A percentile compares a stretch with the other conserved stretches of the same genome.
These are phyloP conservation scores for Hemicordylus capensis DNA, from an alignment of 2,113 vertebrate species.

Conservation along the genomic window DNA sequence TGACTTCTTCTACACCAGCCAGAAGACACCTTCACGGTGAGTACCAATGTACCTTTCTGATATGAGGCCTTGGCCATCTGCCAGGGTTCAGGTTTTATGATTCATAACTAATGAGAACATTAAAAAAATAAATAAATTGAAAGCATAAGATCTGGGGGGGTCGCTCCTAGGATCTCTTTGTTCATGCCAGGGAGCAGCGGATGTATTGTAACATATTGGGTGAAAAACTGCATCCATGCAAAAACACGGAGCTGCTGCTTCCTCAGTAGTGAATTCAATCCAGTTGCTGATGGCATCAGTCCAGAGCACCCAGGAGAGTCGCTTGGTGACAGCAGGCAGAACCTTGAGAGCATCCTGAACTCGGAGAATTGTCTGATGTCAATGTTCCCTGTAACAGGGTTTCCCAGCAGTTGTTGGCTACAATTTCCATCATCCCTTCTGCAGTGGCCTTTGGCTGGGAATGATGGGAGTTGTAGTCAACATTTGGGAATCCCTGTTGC, in stretches of 20 bases:
- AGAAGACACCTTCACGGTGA: too few relatives aligned
- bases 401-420: too few relatives aligned
- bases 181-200: neutral
- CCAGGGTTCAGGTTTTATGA: neutral
- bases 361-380: too few relatives aligned
- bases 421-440: too few relatives aligned
- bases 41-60: too few relatives aligned
- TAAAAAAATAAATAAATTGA: neutral
- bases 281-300: neutral
- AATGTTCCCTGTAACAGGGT: neutral
- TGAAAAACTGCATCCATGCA: neutral
- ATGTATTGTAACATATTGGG: neutral
- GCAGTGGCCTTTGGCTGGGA: too few relatives aligned
- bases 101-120: neutral
- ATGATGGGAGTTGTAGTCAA: too few relatives aligned
- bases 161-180: too few relatives aligned
- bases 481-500: too few relatives aligned
- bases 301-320: neutral
- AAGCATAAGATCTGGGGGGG: too few relatives aligned
- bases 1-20: too few relatives aligned
- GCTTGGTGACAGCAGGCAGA: neutral
- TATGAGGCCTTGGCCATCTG: neutral
- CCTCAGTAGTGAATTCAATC: neutral
- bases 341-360: neutral
- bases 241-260: neutral